Percentiles rank a stretch among this genome's conserved stretches.
These are phyloP conservation scores for Molossus alvarezi DNA, from an alignment of 2,797 vertebrate genomes.

Conservation along the genomic window DNA sequence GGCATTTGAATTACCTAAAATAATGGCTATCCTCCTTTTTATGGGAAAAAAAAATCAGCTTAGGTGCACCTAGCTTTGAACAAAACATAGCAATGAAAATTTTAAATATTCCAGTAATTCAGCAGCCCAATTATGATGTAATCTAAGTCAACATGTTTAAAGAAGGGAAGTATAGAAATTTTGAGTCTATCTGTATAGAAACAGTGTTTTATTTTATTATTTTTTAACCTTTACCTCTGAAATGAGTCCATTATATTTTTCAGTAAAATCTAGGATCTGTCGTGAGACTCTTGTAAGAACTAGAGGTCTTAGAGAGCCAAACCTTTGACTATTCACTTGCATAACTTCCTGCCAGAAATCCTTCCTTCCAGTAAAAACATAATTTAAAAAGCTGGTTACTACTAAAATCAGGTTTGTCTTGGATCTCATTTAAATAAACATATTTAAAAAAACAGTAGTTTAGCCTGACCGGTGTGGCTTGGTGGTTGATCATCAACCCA, in stretches of 20 bases:
- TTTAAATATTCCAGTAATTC: constrained; percentile 32
- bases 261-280: background rate
- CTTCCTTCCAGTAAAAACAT: background rate
- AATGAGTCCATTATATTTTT: background rate
- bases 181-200: constrained; percentile 13
- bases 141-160: constrained; percentile 8
- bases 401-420: constrained; percentile 23
- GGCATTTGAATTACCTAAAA: background rate
- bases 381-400: constrained; percentile 54
- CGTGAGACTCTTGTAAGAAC: background rate
- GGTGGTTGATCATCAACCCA: no score
- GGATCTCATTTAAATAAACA: constrained; percentile 38
- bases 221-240: constrained; percentile 1
- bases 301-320: background rate
- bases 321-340: background rate
- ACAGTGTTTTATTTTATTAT: background rate
- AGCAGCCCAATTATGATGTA: background rate
- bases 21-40: background rate
- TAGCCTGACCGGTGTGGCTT: background rate
- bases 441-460: background rate
- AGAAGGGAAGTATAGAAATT: background rate
- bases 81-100: background rate
- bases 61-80: background rate
- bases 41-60: background rate
- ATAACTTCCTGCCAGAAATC: constrained; percentile 50